phyloP scores from a whole-genome alignment of 2,113 vertebrate genomes.

The Pseudorhombus dupliciocellatus region DNA sequence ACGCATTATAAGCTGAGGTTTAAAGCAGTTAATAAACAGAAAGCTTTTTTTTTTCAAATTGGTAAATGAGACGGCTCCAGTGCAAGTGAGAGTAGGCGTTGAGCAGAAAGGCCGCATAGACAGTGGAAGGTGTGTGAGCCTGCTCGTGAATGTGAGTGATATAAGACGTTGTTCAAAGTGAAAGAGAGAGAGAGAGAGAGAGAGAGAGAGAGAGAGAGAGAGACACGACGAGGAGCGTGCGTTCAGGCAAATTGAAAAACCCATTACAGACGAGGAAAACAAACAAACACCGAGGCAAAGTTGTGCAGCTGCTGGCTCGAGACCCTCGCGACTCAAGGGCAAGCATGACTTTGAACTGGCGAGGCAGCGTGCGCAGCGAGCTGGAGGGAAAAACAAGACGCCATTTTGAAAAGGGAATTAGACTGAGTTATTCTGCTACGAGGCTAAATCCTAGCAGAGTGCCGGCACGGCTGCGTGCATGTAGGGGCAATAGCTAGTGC shows the following conservation, averaged over 20 bases:
- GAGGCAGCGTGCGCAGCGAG: constrained; percentile 66
- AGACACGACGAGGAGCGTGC: constrained; percentile 24
- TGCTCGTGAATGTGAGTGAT: constrained; percentile 33
- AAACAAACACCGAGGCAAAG: constrained; percentile 35
- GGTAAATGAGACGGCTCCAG: constrained; percentile 34
- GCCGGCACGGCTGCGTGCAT: constrained; percentile 48
- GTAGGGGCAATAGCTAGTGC: constrained; percentile 53
- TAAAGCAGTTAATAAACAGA: constrained; percentile 30
- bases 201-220: constrained; percentile 42
- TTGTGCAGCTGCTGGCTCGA: constrained; percentile 51
- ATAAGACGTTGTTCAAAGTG: constrained; percentile 48
- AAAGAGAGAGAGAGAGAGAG: constrained; percentile 53
- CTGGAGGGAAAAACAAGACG: constrained; percentile 73
- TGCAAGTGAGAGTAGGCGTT: constrained; percentile 36
- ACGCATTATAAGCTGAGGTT: constrained; percentile 17
- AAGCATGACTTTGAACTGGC: constrained; percentile 61
- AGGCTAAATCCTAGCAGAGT: constrained; percentile 61
- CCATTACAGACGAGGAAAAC: constrained; percentile 6
- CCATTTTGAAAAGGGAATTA: constrained; percentile 78
- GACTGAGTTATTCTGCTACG: constrained; percentile 66
- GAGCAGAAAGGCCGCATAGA: constrained; percentile 46
- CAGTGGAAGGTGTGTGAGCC: constrained; percentile 48
- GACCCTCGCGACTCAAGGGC: constrained; percentile 57
- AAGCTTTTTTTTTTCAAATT: constrained; percentile 14
- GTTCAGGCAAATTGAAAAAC: constrained; percentile 21